A percentile compares a stretch with the other conserved stretches of the same genome.
Conservation (phyloP, 2,797 vertebrate genomes). For the Echiichthys vipera region DNA sequence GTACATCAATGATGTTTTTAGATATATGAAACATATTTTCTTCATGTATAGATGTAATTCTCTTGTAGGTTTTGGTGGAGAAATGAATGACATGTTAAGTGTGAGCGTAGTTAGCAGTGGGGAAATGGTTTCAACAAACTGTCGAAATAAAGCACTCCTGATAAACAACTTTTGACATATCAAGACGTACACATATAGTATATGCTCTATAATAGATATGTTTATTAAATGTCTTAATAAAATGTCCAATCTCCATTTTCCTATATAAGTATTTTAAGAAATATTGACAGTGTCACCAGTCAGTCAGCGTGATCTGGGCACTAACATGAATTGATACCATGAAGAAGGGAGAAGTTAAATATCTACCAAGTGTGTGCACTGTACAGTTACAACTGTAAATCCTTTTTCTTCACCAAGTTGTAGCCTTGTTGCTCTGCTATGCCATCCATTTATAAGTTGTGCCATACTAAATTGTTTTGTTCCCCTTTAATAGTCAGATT, state of each 20-base stretch:
- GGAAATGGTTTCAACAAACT: slow-evolving; percentile 58
- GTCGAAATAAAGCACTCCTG: slow-evolving; percentile 73
- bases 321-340: slow-evolving; percentile 26
- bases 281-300: slow-evolving; percentile 17
- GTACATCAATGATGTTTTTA: slow-evolving; percentile 80
- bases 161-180: slow-evolving; percentile 50
- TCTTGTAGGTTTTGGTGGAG: slow-evolving; percentile 77
- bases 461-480: slow-evolving; percentile 47
- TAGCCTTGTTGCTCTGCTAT: slow-evolving; percentile 24
- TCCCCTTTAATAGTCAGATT: slow-evolving; percentile 31
- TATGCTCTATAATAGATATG: slow-evolving; percentile 35
- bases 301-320: slow-evolving; percentile 28
- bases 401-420: background rate
- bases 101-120: slow-evolving; percentile 78
- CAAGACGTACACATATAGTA: slow-evolving; percentile 47
- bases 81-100: slow-evolving; percentile 76
- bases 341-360: slow-evolving; percentile 32
- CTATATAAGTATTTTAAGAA: slow-evolving; percentile 56
- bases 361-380: slow-evolving; percentile 31
- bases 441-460: slow-evolving; percentile 42
- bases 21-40: slow-evolving; percentile 81
- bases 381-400: slow-evolving; percentile 17
- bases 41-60: slow-evolving; percentile 80
- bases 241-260: slow-evolving; percentile 35
- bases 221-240: slow-evolving; percentile 72